Conservation (phyloP, 2,797 vertebrate genomes). For the Falco berigora region DNA sequence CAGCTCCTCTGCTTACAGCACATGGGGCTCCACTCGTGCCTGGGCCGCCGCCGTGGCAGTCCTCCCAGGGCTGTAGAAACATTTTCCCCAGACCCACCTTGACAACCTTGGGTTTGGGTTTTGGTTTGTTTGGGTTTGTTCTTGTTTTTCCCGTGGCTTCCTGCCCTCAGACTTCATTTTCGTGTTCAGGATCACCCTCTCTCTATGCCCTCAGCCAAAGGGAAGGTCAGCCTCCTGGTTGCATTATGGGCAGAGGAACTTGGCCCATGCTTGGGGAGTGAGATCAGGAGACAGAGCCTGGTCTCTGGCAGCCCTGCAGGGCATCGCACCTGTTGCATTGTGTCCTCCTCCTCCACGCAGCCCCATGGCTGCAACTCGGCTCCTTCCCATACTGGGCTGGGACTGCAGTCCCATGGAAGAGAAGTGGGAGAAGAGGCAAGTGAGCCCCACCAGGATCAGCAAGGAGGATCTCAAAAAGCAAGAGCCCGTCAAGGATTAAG, state of each 20-base stretch:
- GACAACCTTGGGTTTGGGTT: background rate
- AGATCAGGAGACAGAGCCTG: background rate
- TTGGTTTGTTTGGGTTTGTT: background rate
- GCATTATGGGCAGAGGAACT: background rate
- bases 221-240: background rate
- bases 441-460: background rate
- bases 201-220: background rate
- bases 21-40: background rate
- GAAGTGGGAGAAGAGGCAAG: background rate
- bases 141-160: background rate
- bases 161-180: background rate
- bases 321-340: background rate
- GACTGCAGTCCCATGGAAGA: background rate
- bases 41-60: too few relatives aligned
- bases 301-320: background rate
- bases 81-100: background rate
- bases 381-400: background rate
- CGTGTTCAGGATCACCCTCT: background rate
- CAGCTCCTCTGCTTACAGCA: background rate
- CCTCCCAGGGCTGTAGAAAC: background rate
- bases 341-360: background rate
- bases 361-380: background rate
- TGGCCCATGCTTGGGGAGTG: accelerated
- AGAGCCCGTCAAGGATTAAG: background rate
- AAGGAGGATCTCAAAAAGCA: background rate